Conservation (phyloP, 1,140 invertebrate genomes). For the Steinernema khuongi region DNA sequence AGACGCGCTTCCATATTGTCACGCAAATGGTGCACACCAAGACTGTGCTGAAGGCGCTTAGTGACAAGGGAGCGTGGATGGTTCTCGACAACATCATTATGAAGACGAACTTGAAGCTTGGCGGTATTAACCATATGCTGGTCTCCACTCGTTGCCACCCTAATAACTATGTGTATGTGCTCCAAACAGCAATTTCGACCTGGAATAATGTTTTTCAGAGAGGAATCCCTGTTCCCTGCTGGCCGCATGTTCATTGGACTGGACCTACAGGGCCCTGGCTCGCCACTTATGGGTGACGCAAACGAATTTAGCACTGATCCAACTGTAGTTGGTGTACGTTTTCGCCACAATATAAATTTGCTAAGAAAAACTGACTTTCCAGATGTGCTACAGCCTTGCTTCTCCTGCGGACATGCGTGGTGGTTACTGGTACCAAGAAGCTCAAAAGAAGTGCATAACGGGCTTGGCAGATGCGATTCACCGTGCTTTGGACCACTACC, state of each 20-base stretch:
- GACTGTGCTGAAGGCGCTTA: not conserved
- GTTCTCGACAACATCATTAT: not conserved
- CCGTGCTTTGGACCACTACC: not conserved
- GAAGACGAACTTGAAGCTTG: not conserved
- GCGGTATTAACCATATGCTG: not conserved
- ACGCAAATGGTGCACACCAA: not conserved
- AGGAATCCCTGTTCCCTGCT: not conserved
- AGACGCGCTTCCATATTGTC: not conserved
- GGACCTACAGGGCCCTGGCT: not conserved
- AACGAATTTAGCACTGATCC: not conserved
- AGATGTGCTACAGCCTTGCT: not conserved
- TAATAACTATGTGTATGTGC: not conserved
- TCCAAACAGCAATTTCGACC: not conserved
- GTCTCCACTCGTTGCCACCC: not conserved
- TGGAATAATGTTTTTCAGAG: not conserved
- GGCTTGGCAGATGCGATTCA: not conserved
- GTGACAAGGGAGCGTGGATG: not conserved
- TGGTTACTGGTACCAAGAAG: not conserved
- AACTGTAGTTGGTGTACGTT: conserved; percentile 8
- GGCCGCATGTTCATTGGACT: not conserved
- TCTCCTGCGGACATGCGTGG: not conserved
- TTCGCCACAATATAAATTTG: not conserved
- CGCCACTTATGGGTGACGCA: not conserved
- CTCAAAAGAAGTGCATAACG: not conserved
- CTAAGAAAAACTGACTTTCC: not conserved